Evolutionary conservation across 2,113 vertebrate species (phyloP).

Genomic region (Xyliphius kryptos): DNA sequence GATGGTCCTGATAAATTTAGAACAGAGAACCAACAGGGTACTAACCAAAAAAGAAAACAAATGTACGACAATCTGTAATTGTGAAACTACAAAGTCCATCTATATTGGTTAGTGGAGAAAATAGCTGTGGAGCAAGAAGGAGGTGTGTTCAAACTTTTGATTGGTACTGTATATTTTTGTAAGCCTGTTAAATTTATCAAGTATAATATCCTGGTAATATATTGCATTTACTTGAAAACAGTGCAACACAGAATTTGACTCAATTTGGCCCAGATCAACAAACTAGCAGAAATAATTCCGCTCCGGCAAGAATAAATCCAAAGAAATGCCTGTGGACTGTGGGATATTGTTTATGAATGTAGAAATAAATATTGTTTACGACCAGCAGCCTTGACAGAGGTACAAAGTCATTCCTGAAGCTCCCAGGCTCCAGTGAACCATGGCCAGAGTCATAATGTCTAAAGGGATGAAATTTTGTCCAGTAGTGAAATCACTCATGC

Average conservation of each 20-base stretch:
- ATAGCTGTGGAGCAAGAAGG: too few relatives aligned
- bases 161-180: too few relatives aligned
- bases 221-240: neutral
- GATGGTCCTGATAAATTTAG: too few relatives aligned
- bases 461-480: neutral
- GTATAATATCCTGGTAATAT: neutral
- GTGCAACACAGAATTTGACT: neutral
- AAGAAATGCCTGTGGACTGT: constrained; percentile 1
- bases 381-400: constrained; percentile 3
- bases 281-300: neutral
- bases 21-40: too few relatives aligned
- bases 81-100: too few relatives aligned
- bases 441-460: constrained; percentile 8
- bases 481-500: constrained; percentile 22
- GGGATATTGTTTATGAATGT: constrained; percentile 3
- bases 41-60: too few relatives aligned
- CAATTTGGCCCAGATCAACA: neutral
- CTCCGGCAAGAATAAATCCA: constrained; percentile 12
- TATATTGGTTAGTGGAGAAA: too few relatives aligned
- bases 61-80: too few relatives aligned
- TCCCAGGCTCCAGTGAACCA: constrained; percentile 14
- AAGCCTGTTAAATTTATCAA: neutral
- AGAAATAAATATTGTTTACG: constrained; percentile 18
- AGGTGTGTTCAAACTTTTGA: too few relatives aligned
- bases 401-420: constrained; percentile 1